Conservation (phyloP, 2,888 invertebrate genomes). For the Pelosia muscerda region DNA sequence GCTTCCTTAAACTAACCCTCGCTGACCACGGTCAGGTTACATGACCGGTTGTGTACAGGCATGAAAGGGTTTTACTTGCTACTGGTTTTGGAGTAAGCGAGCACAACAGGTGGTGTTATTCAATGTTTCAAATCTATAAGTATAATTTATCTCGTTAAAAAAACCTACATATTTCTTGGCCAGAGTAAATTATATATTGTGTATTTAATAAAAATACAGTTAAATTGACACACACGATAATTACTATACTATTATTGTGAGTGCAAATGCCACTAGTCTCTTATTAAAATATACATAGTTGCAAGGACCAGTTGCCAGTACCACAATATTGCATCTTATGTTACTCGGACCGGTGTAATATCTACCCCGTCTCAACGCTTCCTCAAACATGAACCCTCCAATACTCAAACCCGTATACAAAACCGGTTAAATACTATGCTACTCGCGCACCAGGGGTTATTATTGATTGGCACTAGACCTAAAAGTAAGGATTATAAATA, state of each 20-base stretch:
- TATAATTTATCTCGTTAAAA: neutral
- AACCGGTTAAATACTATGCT: slow-evolving; percentile 44
- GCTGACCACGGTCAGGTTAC: slow-evolving; percentile 48
- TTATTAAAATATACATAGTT: neutral
- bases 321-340: slow-evolving; percentile 7
- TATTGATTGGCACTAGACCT: slow-evolving; percentile 21
- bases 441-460: slow-evolving; percentile 30
- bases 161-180: neutral
- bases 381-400: slow-evolving; percentile 49
- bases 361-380: slow-evolving; percentile 30
- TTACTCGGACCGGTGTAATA: slow-evolving; percentile 8
- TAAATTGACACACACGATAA: neutral
- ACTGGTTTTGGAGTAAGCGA: slow-evolving; percentile 17
- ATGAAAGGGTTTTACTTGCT: slow-evolving; percentile 30
- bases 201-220: neutral
- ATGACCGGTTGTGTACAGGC: slow-evolving; percentile 40
- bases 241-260: neutral
- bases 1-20: slow-evolving; percentile 58
- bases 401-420: slow-evolving; percentile 40
- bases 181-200: neutral
- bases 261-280: neutral
- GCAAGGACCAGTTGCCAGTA: neutral
- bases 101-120: slow-evolving; percentile 17
- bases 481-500: neutral
- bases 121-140: neutral